Evolutionary conservation across 2,888 invertebrate species (phyloP).

Genomic region (Rhingia campestris): DNA sequence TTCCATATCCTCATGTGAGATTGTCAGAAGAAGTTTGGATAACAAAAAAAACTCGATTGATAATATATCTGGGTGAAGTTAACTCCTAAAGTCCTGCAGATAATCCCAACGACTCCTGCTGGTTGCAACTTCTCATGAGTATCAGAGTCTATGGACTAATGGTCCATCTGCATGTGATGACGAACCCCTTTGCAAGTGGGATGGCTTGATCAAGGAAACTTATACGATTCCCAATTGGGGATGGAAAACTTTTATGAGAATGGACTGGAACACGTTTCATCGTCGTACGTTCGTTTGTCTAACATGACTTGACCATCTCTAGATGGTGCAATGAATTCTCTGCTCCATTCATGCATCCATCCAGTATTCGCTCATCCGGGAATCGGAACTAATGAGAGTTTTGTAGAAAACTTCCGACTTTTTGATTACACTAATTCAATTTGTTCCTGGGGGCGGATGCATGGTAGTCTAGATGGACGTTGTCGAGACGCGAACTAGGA

Average conservation of each 20-base stretch:
- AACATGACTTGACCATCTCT: constrained; percentile 65
- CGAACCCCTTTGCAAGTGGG: not conserved
- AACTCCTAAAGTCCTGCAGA: constrained; percentile 70
- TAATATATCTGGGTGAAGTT: constrained; percentile 65
- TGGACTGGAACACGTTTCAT: constrained; percentile 61
- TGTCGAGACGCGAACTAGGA: constrained; percentile 4
- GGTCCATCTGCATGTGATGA: constrained; percentile 70
- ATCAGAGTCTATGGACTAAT: constrained; percentile 38
- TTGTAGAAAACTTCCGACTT: constrained; percentile 76
- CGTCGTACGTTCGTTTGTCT: constrained; percentile 47
- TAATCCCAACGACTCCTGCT: constrained; percentile 57
- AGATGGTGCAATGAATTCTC: constrained; percentile 13
- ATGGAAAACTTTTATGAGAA: constrained; percentile 64
- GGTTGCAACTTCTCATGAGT: constrained; percentile 56
- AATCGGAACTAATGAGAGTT: constrained; percentile 74
- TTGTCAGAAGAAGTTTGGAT: constrained; percentile 55
- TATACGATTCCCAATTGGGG: constrained; percentile 62
- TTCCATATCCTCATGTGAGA: constrained; percentile 59
- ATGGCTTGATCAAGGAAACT: constrained; percentile 55
- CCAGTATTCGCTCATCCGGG: constrained; percentile 67
- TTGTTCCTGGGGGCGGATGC: constrained; percentile 69
- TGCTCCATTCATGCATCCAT: constrained; percentile 56
- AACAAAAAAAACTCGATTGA: constrained; percentile 33
- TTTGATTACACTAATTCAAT: constrained; percentile 77
- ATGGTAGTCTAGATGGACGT: constrained; percentile 24